These are phyloP conservation scores for Lateolabrax maculatus DNA, from an alignment of 2,797 vertebrate species.

Conservation along the genomic window DNA sequence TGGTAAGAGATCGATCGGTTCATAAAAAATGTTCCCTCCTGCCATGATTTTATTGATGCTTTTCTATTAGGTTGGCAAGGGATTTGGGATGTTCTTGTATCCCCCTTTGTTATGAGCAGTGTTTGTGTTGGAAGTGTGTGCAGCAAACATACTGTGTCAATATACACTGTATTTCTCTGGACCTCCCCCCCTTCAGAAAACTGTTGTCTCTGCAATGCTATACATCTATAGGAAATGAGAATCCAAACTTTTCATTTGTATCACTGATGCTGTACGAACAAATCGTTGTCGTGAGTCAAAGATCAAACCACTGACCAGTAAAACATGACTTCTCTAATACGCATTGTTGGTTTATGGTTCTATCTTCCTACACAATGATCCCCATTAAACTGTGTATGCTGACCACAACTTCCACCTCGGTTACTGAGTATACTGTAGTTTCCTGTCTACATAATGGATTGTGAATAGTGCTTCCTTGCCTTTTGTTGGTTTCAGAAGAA, in stretches of 20 bases:
- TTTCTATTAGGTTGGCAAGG: conserved; percentile 32
- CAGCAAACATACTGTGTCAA: conserved; percentile 4
- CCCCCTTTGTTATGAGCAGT: conserved; percentile 33
- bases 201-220: neutral
- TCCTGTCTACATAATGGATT: conserved; percentile 15
- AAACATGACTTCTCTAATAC: neutral
- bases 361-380: conserved; percentile 8
- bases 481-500: neutral
- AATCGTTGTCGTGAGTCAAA: neutral
- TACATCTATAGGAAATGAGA: conserved; percentile 1
- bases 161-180: conserved; percentile 21
- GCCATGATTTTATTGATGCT: conserved; percentile 53
- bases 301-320: conserved; percentile 29
- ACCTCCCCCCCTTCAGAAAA: conserved; percentile 19
- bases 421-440: conserved; percentile 1
- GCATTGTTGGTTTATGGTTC: conserved; percentile 6
- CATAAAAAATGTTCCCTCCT: conserved; percentile 52
- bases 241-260: conserved; percentile 26
- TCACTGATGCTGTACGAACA: neutral
- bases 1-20: conserved; percentile 49
- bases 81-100: conserved; percentile 24
- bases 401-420: conserved; percentile 28
- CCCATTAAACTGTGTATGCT: conserved; percentile 13
- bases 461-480: neutral
- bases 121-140: conserved; percentile 41